Conservation (phyloP, 1,140 invertebrate genomes). For the Diplogasteroides magnus region DNA sequence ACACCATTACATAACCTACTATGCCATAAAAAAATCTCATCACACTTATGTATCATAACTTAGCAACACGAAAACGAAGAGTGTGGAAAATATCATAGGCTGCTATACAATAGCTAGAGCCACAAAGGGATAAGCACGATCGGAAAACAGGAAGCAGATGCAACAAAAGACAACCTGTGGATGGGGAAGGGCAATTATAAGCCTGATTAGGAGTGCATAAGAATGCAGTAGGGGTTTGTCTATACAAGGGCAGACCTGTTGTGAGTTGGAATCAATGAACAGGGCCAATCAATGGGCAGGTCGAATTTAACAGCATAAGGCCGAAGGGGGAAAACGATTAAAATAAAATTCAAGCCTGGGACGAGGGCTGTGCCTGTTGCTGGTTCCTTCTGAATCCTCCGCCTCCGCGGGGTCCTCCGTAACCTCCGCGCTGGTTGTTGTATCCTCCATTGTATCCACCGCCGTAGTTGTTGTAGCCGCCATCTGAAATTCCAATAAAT, state of each 20-base stretch:
- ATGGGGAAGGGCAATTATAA: too few species aligned
- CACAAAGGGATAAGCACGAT: neutral
- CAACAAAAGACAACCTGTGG: neutral
- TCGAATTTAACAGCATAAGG: neutral
- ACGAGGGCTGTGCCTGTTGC: neutral
- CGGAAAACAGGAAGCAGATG: neutral
- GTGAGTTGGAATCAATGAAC: neutral
- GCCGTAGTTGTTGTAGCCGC: constrained; percentile 9
- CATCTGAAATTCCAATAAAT: constrained; percentile 4
- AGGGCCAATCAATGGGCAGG: neutral
- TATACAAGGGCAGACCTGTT: too few species aligned
- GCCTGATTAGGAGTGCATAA: neutral
- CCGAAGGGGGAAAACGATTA: neutral
- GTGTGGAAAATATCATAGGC: neutral
- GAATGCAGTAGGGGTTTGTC: neutral
- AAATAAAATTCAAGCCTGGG: neutral
- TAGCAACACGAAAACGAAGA: neutral
- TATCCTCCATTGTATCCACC: constrained; percentile 18
- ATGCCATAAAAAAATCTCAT: neutral
- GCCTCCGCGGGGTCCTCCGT: too few species aligned
- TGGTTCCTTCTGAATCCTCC: neutral
- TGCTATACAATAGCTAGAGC: neutral
- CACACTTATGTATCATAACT: neutral
- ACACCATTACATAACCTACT: too few species aligned
- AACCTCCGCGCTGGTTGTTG: neutral